Base-by-base conservation (phyloP, 2,113 vertebrate genomes). In the Smithornis capensis region DNA sequence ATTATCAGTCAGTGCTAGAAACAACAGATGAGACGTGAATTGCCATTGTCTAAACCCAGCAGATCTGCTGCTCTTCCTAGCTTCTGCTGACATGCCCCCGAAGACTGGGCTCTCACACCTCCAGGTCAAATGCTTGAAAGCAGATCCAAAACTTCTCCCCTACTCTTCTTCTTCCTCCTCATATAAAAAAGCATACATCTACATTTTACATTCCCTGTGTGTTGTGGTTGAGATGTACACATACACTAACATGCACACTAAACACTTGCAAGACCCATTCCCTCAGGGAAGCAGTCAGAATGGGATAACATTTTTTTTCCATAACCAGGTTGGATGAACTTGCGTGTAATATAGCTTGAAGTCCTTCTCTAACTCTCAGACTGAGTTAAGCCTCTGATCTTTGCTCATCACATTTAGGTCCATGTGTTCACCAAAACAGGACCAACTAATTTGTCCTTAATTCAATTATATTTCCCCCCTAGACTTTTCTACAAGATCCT, bases 371-470 rank as follows among this genome's bases (percentile, higher is more conserved):
- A 44, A 37, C 27, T 83, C 50, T 93, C 42, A 71, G 67, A 56
- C 44, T 76, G 67, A 92, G 69, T 82, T 74, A 91, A 92, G 22
- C 47, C 57, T 80, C 87, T 84, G 84, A 88, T 94, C 86, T 92
- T 83, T 94, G 70, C 33, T 89, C 45, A 52, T 82, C 57, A 37
- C 18, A 64, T n/a, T 93, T 94, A 92, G 89, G 68, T 76, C 68
- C 35, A 40, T 56, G 24, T 12, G 7, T 89, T 91, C 60, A 75
- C 82, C 52, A 59, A 89, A 94, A 94, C 33, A 42, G 44, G 87
- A 91, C 60, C 4, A 3, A 82, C 12, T 50, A 59, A 91, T 90
- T 76, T 91, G 42, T 40, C 33, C 67, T 92, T 90, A 90, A 87
- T 87, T 91, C 35, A 80, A 79, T 89, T 95, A 83, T 19, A 44